Conservation (phyloP, 2,113 vertebrate genomes). For the Thamnophis sirtalis region DNA sequence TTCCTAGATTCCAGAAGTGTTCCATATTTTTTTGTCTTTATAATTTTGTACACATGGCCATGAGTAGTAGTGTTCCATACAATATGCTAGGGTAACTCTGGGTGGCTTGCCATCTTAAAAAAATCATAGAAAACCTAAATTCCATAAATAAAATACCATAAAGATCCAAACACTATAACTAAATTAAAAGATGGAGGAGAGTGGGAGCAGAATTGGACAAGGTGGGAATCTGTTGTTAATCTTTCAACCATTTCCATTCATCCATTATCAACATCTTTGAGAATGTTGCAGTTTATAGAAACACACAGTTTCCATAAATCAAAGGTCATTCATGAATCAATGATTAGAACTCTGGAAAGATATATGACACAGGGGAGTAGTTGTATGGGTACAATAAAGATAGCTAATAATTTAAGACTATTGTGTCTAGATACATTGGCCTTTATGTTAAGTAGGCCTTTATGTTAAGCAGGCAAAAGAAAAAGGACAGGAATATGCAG, state of each 20-base stretch:
- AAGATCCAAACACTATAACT: neutral
- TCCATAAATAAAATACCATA: neutral
- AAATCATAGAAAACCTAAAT: neutral
- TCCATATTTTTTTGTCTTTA: neutral
- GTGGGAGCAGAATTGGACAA: neutral
- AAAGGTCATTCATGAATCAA: neutral
- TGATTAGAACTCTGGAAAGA: neutral
- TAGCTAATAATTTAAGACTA: neutral
- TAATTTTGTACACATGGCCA: neutral
- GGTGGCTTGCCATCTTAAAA: neutral
- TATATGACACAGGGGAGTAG: neutral
- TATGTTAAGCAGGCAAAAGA: neutral
- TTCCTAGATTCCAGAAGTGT: neutral
- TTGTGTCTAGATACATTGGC: neutral
- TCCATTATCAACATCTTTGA: neutral
- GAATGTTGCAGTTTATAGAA: neutral
- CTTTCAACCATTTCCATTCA: neutral
- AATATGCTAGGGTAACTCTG: neutral
- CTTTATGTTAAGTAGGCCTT: neutral
- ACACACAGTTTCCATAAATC: neutral
- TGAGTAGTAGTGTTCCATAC: neutral
- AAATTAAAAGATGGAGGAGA: neutral
- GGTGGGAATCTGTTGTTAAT: neutral
- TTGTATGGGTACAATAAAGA: neutral
- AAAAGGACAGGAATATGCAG: neutral